Conservation (phyloP, 2,797 vertebrate genomes). For the Balearica regulorum region DNA sequence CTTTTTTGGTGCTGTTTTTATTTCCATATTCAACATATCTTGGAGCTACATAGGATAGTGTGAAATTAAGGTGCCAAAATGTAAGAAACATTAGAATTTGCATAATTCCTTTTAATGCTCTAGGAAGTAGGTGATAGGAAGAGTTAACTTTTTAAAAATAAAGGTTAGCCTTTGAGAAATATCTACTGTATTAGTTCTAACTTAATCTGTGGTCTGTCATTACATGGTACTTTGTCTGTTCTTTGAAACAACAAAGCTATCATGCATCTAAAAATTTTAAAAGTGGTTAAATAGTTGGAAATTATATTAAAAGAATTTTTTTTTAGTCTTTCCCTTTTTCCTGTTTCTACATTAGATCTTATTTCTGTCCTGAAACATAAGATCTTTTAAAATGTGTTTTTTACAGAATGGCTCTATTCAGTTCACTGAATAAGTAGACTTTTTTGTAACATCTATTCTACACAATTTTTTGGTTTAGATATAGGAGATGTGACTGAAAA, state of each 20-base stretch:
- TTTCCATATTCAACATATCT: background rate
- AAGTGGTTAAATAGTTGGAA: conserved; percentile 42
- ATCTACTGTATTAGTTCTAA: conserved; percentile 4
- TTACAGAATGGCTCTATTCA: conserved; percentile 36
- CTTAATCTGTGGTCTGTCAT: background rate
- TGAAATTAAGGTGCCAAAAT: background rate
- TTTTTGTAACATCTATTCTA: conserved; percentile 41
- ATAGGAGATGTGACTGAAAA: background rate
- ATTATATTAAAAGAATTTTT: conserved; percentile 44
- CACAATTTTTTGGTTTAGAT: conserved; percentile 43
- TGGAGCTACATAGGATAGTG: background rate
- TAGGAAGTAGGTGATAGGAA: background rate
- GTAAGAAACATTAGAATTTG: background rate
- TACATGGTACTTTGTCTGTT: background rate
- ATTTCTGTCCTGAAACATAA: conserved; percentile 60
- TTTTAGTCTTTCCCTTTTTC: conserved; percentile 1
- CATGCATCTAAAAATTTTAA: background rate
- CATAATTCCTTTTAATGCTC: background rate
- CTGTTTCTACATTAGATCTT: conserved; percentile 38
- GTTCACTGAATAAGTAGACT: conserved; percentile 29
- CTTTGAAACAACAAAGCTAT: conserved; percentile 35
- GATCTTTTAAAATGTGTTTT: conserved; percentile 53
- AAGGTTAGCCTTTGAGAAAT: conserved; percentile 43
- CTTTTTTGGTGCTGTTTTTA: conserved; percentile 9
- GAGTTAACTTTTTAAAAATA: conserved; percentile 37